phyloP scores from a whole-genome alignment of 1,140 invertebrate genomes.

The Tetraneura akinire region DNA sequence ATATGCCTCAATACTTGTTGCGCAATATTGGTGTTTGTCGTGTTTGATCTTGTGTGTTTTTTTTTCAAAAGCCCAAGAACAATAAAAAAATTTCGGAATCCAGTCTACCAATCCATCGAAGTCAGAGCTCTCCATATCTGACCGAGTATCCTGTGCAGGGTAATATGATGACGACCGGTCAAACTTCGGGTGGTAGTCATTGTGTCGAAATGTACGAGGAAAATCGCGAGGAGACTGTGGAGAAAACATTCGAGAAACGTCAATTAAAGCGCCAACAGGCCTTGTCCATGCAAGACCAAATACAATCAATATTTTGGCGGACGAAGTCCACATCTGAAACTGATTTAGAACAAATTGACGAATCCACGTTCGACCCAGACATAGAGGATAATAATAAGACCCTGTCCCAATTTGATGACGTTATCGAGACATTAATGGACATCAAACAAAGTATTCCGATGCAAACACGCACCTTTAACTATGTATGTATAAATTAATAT shows the following conservation, averaged over 20 bases:
- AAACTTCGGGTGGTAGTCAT: neutral
- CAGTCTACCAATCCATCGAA: conserved; percentile 28
- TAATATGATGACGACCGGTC: neutral
- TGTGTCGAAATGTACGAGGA: conserved; percentile 11
- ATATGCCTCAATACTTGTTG: too few species aligned
- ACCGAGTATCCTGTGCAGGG: conserved; percentile 54
- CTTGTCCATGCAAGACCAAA: conserved; percentile 54
- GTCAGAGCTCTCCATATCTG: conserved; percentile 55
- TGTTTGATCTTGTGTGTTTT: neutral
- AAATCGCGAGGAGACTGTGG: conserved; percentile 53
- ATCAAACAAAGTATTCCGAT: too few species aligned
- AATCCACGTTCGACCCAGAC: conserved; percentile 69
- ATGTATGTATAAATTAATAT: conserved; percentile 20
- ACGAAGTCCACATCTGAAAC: conserved; percentile 51
- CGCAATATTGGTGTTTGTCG: too few species aligned
- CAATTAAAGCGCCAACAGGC: conserved; percentile 53
- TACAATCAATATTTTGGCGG: conserved; percentile 39
- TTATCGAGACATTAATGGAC: conserved; percentile 62
- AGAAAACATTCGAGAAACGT: conserved; percentile 49
- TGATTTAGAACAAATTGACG: conserved; percentile 74
- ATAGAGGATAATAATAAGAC: conserved; percentile 73
- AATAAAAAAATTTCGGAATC: conserved; percentile 15
- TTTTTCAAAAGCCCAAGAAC: conserved; percentile 42
- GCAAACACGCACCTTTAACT: conserved; percentile 50
- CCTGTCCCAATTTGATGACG: conserved; percentile 72